Percentiles rank a stretch among this genome's conserved stretches.
Evolutionary conservation across 1,140 invertebrate species (phyloP).

Genomic region (Leptopilina boulardi): DNA sequence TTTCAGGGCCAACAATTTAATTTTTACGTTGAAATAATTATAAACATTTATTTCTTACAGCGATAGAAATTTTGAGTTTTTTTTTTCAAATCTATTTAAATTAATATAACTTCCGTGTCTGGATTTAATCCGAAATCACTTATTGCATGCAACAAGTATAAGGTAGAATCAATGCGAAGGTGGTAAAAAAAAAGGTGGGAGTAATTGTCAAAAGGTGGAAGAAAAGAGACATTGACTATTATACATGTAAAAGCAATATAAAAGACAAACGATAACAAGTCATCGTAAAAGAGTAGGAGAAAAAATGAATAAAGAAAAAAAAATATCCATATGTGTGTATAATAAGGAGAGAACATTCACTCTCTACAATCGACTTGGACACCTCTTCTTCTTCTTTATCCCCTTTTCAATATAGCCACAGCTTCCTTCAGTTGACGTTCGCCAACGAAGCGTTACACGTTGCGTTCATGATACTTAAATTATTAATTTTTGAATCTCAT

Average conservation of each 20-base stretch:
- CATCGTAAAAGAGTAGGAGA: neutral
- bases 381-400: conserved; percentile 69
- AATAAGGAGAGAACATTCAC: conserved; percentile 46
- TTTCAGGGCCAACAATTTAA: too few species aligned
- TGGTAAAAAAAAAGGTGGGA: conserved; percentile 23
- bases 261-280: neutral
- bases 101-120: too few species aligned
- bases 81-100: too few species aligned
- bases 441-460: conserved; percentile 60
- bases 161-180: neutral
- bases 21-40: too few species aligned
- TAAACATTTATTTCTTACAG: too few species aligned
- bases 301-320: conserved; percentile 34
- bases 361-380: conserved; percentile 61
- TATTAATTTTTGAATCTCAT: neutral
- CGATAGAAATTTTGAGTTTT: too few species aligned
- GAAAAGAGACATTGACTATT: conserved; percentile 32
- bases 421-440: conserved; percentile 69
- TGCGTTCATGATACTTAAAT: conserved; percentile 17
- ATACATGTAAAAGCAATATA: neutral
- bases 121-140: too few species aligned
- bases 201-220: conserved; percentile 19
- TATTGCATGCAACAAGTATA: too few species aligned
- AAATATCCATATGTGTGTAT: conserved; percentile 11
- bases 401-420: conserved; percentile 60